Conservation (phyloP, 2,888 invertebrate genomes). For the Trachelus troglodyta region DNA sequence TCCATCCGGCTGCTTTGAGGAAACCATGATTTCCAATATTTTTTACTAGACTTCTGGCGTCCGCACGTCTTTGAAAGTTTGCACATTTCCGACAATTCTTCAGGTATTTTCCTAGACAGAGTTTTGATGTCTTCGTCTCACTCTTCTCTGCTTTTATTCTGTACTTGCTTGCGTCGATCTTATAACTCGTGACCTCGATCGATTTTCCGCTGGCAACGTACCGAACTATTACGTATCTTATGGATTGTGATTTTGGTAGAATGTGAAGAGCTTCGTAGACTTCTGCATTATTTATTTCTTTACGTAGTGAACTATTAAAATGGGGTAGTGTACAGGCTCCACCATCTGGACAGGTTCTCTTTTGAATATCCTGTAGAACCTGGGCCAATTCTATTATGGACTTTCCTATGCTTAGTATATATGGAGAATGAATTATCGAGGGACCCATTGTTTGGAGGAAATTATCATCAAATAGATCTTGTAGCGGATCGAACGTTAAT, state of each 20-base stretch:
- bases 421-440: constrained; percentile 50
- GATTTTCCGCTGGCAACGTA: constrained; percentile 32
- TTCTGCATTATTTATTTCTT: constrained; percentile 44
- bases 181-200: constrained; percentile 42
- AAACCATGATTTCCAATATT: constrained; percentile 18
- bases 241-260: constrained; percentile 44
- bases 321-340: constrained; percentile 42
- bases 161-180: constrained; percentile 37
- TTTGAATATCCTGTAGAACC: constrained; percentile 40
- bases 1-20: constrained; percentile 67
- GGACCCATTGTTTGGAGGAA: constrained; percentile 37
- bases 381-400: constrained; percentile 49
- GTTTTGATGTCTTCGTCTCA: constrained; percentile 37
- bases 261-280: constrained; percentile 53
- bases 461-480: constrained; percentile 36
- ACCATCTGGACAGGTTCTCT: constrained; percentile 37
- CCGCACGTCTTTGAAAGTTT: constrained; percentile 44
- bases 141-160: constrained; percentile 41
- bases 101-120: constrained; percentile 43
- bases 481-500: constrained; percentile 35
- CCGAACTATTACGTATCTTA: constrained; percentile 39
- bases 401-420: constrained; percentile 55
- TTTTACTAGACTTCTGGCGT: constrained; percentile 10
- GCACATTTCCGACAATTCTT: constrained; percentile 50
- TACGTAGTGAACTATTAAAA: constrained; percentile 34